Percentiles rank a stretch among this genome's conserved stretches.
These are phyloP conservation scores for Syngnathus acus DNA, from an alignment of 2,797 vertebrate genomes.

Conservation along the genomic window DNA sequence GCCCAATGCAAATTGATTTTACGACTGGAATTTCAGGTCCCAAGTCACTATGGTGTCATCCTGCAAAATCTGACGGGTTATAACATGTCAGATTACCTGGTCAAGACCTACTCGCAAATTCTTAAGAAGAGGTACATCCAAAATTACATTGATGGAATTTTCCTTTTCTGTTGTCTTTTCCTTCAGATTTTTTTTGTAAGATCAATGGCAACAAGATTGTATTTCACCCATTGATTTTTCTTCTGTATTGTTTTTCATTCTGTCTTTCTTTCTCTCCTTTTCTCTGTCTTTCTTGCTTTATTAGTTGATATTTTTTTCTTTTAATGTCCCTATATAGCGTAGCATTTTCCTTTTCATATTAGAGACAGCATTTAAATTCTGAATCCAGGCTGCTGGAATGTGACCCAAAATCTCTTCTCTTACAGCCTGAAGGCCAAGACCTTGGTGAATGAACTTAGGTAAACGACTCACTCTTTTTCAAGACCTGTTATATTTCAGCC, in stretches of 20 bases:
- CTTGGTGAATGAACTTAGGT: slow-evolving; percentile 90
- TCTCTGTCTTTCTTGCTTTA: no score
- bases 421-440: slow-evolving; percentile 82
- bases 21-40: slow-evolving; percentile 56
- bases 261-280: background rate
- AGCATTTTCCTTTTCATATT: no score
- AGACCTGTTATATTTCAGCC: background rate
- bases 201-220: background rate
- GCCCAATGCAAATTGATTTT: background rate
- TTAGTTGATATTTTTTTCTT: background rate
- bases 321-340: background rate
- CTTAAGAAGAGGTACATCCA: slow-evolving; percentile 74
- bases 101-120: slow-evolving; percentile 86
- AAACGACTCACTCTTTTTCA: slow-evolving; percentile 22
- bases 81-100: slow-evolving; percentile 85
- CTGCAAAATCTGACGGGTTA: slow-evolving; percentile 82
- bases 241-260: background rate
- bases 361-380: background rate
- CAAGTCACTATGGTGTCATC: slow-evolving; percentile 70
- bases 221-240: no score
- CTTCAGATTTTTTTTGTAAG: background rate
- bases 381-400: background rate
- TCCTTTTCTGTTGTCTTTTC: background rate
- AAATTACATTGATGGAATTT: background rate
- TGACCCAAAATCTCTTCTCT: slow-evolving; percentile 1